These are phyloP conservation scores for Triops longicaudatus DNA, from an alignment of 1,140 invertebrate species.

Conservation along the genomic window DNA sequence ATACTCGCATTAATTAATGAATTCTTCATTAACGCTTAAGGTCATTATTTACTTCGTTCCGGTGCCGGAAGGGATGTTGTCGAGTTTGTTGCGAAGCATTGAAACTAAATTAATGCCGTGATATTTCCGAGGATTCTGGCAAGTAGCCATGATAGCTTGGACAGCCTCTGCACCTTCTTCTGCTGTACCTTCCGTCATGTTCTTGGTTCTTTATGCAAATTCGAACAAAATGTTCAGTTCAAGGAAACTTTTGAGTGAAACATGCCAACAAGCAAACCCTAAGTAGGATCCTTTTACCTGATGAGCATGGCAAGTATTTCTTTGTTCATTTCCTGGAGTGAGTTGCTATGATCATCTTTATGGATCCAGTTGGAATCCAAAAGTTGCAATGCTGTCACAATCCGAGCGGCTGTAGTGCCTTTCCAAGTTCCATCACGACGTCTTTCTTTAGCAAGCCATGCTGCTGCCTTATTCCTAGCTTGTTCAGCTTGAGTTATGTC, in stretches of 20 bases:
- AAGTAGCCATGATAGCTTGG: conserved; percentile 26
- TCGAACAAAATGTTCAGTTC: background rate
- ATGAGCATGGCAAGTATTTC: conserved; percentile 23
- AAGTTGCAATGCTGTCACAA: conserved; percentile 27
- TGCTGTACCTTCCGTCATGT: conserved; percentile 20
- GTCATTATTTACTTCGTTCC: conserved; percentile 19
- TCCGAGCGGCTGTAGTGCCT: conserved; percentile 16
- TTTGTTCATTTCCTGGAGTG: conserved; percentile 21
- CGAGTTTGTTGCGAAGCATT: conserved; percentile 24
- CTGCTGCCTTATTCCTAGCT: conserved; percentile 22
- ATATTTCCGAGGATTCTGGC: conserved; percentile 28
- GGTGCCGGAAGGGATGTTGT: conserved; percentile 26
- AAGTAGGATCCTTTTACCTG: conserved; percentile 17
- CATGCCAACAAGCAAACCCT: background rate
- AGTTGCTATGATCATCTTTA: conserved; percentile 21
- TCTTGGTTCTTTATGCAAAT: conserved; percentile 20
- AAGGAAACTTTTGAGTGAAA: background rate
- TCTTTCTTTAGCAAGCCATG: conserved; percentile 22
- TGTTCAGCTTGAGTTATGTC: conserved; percentile 18
- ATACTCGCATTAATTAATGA: background rate
- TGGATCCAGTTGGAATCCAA: conserved; percentile 25
- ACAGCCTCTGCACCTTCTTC: conserved; percentile 26
- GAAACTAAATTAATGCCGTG: conserved; percentile 25
- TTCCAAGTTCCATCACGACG: conserved; percentile 15
- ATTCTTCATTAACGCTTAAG: background rate